Conservation (phyloP, 2,797 vertebrate genomes). For the Eurystomus glaucurus region DNA sequence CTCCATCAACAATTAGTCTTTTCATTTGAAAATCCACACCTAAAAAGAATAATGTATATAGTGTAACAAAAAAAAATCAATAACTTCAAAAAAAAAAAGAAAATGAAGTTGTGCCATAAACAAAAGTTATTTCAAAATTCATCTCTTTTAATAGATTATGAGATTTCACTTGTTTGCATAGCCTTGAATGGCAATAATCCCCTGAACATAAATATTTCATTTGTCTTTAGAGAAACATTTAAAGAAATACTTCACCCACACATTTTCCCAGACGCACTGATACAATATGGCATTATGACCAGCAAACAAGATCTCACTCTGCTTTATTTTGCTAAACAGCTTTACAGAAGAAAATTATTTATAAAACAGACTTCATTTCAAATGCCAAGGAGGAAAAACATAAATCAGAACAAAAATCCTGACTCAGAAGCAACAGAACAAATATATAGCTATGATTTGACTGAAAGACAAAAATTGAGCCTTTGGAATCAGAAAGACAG, state of each 20-base stretch:
- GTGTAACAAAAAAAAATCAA: not conserved
- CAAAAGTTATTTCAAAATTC: not conserved
- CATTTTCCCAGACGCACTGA: not conserved
- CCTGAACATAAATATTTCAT: not conserved
- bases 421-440: not conserved
- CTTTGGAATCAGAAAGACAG: not conserved
- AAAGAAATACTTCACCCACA: not conserved
- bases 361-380: not conserved
- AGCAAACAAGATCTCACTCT: not conserved
- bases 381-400: not conserved
- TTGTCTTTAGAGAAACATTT: not conserved
- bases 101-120: not conserved
- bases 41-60: slow-evolving; percentile 63
- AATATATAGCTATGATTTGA: not conserved
- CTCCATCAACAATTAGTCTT: slow-evolving; percentile 93
- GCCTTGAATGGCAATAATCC: not conserved
- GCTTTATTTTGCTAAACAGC: not conserved
- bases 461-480: not conserved
- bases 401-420: not conserved
- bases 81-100: not conserved
- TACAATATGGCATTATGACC: not conserved
- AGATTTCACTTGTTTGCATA: not conserved
- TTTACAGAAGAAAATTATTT: not conserved
- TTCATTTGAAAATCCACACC: slow-evolving; percentile 99
- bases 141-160: not conserved